A percentile compares a stretch with the other conserved stretches of the same genome.
These are phyloP conservation scores for Campoletis sonorensis DNA, from an alignment of 1,140 invertebrate genomes.

Conservation along the genomic window DNA sequence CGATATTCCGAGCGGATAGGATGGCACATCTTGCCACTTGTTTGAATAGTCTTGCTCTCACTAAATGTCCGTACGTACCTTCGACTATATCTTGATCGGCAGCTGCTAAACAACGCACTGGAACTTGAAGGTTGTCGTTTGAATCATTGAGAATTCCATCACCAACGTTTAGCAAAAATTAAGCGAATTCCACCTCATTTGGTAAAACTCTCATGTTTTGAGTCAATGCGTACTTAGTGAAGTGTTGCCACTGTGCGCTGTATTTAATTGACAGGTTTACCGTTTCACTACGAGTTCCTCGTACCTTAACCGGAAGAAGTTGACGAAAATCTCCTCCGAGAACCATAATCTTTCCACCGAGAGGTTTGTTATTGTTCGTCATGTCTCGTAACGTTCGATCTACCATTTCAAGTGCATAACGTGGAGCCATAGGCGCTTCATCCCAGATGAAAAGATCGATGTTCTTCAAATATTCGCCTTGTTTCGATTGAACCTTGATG, in stretches of 20 bases:
- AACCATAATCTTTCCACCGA: conserved; percentile 56
- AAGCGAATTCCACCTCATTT: conserved; percentile 41
- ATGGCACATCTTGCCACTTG: conserved; percentile 39
- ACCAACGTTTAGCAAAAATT: conserved; percentile 48
- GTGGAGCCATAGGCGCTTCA: conserved; percentile 59
- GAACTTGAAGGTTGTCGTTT: conserved; percentile 34
- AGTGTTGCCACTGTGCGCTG: conserved; percentile 42
- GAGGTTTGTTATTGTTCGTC: conserved; percentile 44
- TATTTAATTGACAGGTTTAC: conserved; percentile 49
- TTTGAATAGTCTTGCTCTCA: conserved; percentile 10
- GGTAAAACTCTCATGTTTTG: conserved; percentile 42
- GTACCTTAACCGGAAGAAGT: conserved; percentile 52
- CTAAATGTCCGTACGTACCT: conserved; percentile 16
- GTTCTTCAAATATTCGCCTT: not conserved
- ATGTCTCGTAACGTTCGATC: conserved; percentile 54
- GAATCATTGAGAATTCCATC: conserved; percentile 24
- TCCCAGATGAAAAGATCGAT: conserved; percentile 50
- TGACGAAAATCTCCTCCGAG: conserved; percentile 58
- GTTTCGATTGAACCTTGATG: no score
- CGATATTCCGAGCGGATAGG: conserved; percentile 14
- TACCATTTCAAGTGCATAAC: conserved; percentile 42
- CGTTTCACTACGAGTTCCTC: conserved; percentile 40
- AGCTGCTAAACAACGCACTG: conserved; percentile 20
- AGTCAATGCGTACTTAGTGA: conserved; percentile 43
- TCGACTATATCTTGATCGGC: conserved; percentile 12